Percentiles rank a stretch among this genome's conserved stretches.
These are phyloP conservation scores for Sturmia bella DNA, from an alignment of 2,888 invertebrate genomes.

Conservation along the genomic window DNA sequence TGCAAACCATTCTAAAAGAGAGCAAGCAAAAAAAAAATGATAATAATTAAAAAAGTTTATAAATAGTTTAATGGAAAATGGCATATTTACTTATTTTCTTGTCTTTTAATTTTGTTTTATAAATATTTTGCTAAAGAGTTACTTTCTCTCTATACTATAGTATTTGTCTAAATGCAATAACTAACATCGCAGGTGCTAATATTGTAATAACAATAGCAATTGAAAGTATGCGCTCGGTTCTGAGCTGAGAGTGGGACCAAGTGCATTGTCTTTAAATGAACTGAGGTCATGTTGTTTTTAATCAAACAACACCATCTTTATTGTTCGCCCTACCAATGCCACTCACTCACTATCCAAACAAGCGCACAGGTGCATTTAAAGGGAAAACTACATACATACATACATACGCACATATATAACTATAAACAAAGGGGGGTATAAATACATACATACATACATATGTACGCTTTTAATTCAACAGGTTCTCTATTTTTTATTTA, in stretches of 20 bases:
- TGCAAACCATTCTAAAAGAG: slow-evolving; percentile 32
- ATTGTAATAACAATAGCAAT: slow-evolving; percentile 40
- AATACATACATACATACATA: neutral
- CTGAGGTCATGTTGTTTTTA: slow-evolving; percentile 59
- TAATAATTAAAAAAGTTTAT: slow-evolving; percentile 22
- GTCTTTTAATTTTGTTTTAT: slow-evolving; percentile 40
- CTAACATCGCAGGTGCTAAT: slow-evolving; percentile 62
- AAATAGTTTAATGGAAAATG: slow-evolving; percentile 61
- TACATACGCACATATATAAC: neutral
- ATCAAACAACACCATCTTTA: slow-evolving; percentile 50
- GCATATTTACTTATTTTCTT: slow-evolving; percentile 61
- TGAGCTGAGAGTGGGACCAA: slow-evolving; percentile 11
- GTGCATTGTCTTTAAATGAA: slow-evolving; percentile 63
- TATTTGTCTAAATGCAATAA: slow-evolving; percentile 34
- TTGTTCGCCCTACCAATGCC: slow-evolving; percentile 35
- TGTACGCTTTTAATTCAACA: slow-evolving; percentile 37
- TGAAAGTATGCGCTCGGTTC: slow-evolving; percentile 5
- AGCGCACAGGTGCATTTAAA: slow-evolving; percentile 36
- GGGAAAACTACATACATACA: neutral
- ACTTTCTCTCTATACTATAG: slow-evolving; percentile 27
- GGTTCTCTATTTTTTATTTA: slow-evolving; percentile 16
- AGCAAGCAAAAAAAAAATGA: slow-evolving; percentile 1
- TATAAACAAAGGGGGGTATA: slow-evolving; percentile 13
- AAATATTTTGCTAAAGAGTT: slow-evolving; percentile 37
- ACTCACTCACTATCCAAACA: neutral